Evolutionary conservation across 2,113 vertebrate genomes (phyloP), one percentile per base, ranked within the genome.

Genomic region (Sialia sialis): DNA sequence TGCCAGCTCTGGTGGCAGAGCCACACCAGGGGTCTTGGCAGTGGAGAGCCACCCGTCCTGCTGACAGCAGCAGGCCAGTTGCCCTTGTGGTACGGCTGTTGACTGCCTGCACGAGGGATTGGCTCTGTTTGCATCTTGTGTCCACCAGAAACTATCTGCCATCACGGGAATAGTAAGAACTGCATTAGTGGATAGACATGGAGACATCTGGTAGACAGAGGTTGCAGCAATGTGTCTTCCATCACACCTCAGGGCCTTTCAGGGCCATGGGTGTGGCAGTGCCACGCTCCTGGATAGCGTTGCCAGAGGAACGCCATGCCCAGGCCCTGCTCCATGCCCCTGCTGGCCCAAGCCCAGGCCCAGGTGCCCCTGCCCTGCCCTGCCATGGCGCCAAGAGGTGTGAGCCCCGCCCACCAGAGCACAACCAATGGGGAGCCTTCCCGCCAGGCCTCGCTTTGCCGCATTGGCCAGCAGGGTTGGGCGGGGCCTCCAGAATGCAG

Each of bases 211-310:
- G 26, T 6, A 46, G 55, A 14, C 8, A 25, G 16, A 9, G 3
- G 7, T 25, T 36, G 10, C 7, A 25, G 51, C 4, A 2, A 16
- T 2, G 19, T 5, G 13, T 4, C 20, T 26, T 29, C 16, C 29
- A 5, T 8, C 38, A 25, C 16, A 29, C 3, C 3, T 4, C 13
- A 3, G 36, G 2, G 4, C 21, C 10, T 34, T 34, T 23, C 9
- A 23, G 54, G 0, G 0, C 41, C 41, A 27, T 0, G 5, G 55
- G 13, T 0, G 0, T 4, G 41, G 5, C 3, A 2, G 7, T 5
- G 9, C 38, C 51, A 13, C 0, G 1, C 34, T 19, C 7, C 48
- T 1, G 1, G 8, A 4, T 6, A 2, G 14, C 0, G 0, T 17
- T 44, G 16, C 19, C 4, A 1, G 25, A 27, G 4, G 2, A 3